Evolutionary conservation across 2,113 vertebrate genomes (phyloP).

Genomic region (Oryzias javanicus): DNA sequence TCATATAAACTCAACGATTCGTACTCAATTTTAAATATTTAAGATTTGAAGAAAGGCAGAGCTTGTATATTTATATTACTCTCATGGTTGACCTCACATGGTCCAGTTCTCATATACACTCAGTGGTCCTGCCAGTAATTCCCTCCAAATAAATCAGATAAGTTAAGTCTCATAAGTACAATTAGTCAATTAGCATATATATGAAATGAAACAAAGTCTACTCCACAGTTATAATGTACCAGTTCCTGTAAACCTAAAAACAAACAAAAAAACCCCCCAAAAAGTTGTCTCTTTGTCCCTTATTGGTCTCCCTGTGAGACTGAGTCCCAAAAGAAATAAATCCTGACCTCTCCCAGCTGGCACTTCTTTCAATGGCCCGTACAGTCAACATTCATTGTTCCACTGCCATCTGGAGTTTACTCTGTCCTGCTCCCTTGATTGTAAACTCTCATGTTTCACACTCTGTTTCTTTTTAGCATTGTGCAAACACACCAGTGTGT

Average conservation of each 20-base stretch:
- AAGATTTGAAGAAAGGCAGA: too few relatives aligned
- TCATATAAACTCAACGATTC: too few relatives aligned
- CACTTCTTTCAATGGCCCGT: constrained; percentile 33
- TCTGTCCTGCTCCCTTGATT: constrained; percentile 30
- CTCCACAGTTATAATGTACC: constrained; percentile 23
- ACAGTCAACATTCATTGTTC: constrained; percentile 40
- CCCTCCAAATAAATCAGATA: background rate
- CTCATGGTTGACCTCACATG: too few relatives aligned
- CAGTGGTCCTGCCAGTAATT: too few relatives aligned
- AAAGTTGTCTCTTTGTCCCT: constrained; percentile 7
- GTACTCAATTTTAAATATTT: too few relatives aligned
- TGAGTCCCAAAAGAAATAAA: constrained; percentile 36
- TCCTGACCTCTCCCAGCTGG: constrained; percentile 55
- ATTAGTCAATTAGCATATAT: too few relatives aligned
- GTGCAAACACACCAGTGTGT: constrained; percentile 6
- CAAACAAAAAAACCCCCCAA: too few relatives aligned
- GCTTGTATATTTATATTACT: too few relatives aligned
- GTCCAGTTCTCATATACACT: too few relatives aligned
- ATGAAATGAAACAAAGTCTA: background rate
- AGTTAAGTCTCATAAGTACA: too few relatives aligned
- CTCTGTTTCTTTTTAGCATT: constrained; percentile 20
- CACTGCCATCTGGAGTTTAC: constrained; percentile 51
- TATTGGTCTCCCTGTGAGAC: constrained; percentile 5
- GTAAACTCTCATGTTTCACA: constrained; percentile 34
- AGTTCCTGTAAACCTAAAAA: constrained; percentile 1